Evolutionary conservation across 2,113 vertebrate genomes (phyloP), one percentile per base, ranked within the genome.

Genomic region (Platichthys flesus): DNA sequence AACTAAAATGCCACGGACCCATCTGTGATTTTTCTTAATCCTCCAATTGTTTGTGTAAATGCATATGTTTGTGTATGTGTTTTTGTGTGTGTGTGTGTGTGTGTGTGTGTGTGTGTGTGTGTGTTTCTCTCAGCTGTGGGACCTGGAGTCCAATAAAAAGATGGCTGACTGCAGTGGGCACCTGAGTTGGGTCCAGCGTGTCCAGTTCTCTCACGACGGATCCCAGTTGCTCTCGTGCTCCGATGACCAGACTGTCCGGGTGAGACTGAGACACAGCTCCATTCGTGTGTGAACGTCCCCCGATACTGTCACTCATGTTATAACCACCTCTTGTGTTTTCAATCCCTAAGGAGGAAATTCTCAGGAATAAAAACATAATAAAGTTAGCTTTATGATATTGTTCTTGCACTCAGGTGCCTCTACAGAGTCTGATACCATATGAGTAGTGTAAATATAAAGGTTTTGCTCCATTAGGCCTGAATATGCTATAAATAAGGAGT

Each of bases 181-280:
- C 87, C 93, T 97, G 90, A 99, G 97, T 82, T 99, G 97, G 97
- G 95, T 99, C 75, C 94, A 97, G 37, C 95, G 94, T 72, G 97
- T 97, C 70, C 90, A 94, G 67, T 99, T 99, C 93, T 99, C 97
- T 20, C 87, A 89, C 5, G 96, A 98, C 65, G 97, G 97, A 62
- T 96, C 96, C 26, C 94, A 94, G 18, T 95, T 99, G 87, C 93
- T 99, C 67, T 99, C 97, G 26, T 96, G 96, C 73, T 98, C 97
- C n/a, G 96, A 98, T 76, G 98, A 99, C 84, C 96, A 97, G 79
- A 98, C 97, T 64, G 90, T 99, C 86, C 95, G 96, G 26, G 98
- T 99, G 89, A 94, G 95, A 24, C 3, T 24, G 52, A 21, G 8
- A 37, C 15, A 16, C 45, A 16, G 12, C 45, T 47, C 45, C 31